phyloP scores from a whole-genome alignment of 1,140 invertebrate genomes.

The Argopecten irradians region DNA sequence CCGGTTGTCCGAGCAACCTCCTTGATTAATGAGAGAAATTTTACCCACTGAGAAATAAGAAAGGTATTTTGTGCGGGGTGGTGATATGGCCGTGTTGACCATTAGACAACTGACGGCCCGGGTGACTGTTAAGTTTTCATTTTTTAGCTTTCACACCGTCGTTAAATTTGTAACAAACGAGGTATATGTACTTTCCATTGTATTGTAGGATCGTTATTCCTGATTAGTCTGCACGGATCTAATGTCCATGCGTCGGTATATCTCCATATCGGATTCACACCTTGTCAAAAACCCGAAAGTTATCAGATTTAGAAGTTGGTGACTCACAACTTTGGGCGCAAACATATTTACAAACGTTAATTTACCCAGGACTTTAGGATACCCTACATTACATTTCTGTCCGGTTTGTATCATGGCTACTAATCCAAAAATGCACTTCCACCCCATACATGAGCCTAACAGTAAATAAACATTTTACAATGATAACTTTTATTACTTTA shows the following conservation, averaged over 20 bases:
- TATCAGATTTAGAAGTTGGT: background rate
- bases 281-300: background rate
- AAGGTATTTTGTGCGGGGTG: background rate
- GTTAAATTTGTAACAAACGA: background rate
- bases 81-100: background rate
- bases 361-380: background rate
- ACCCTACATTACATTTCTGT: no score
- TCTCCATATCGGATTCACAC: background rate
- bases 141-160: background rate
- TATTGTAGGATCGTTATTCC: background rate
- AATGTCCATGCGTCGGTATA: background rate
- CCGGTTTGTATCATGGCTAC: no score
- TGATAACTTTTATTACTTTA: no score
- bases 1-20: background rate
- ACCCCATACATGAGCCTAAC: no score
- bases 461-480: no score
- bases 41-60: conserved; percentile 15
- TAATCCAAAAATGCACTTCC: no score
- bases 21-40: conserved; percentile 11
- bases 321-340: background rate
- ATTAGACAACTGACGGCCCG: background rate
- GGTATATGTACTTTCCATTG: background rate
- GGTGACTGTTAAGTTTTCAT: background rate
- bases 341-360: background rate
- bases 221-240: background rate